Base-by-base conservation (phyloP, 35 echinoderm and acorn worm species). In the Lytechinus variegatus region DNA sequence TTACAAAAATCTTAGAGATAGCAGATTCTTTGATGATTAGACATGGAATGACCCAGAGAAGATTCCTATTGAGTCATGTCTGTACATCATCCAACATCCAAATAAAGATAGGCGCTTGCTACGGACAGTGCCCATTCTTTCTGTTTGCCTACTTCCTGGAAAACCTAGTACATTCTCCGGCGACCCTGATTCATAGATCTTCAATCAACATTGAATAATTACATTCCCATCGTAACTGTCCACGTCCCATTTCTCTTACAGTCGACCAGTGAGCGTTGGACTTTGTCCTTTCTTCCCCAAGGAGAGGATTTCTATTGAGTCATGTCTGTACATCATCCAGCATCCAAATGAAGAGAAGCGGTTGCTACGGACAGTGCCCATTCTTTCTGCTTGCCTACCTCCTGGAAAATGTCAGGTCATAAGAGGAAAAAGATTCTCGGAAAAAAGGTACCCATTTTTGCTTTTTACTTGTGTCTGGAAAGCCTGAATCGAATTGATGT, bases 61-160 rank as follows among this genome's bases (percentile, higher is more conserved):
- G 52, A 51, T 96, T 11, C 11, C 86, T 1, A 52, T 96, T 19
- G 87, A 61, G 16, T 96, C 97, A 16, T 95, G 54, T 44, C 72
- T 97, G 57, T 96, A 96, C 54, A 96, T 97, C 24, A 87, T 97
- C 14, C 97, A 97, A 56, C 97, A 97, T 61, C 95, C 96, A 1
- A 79, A 95, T 55, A 95, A 97, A 55, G 95, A 95, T 51, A 93
- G 55, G 11, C 90, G 96, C 21, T 94, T 95, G 12, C 55, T 97
- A 87, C 95, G 97, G 9, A 97, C 97, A 16, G 97, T 94, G 9
- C 95, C 95, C 54, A 96, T 97, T 33, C 92, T 97, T 12, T 61
- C 91, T 86, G 86, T 27, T 51, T 95, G 97, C 60, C 60, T 97
- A 52, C 94, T 66, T 19, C 27, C 90, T 72, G 95, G 90, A 10